Evolutionary conservation across 2,113 vertebrate species (phyloP), one percentile per base, ranked within the genome.

Genomic region (Lasiurus borealis): DNA sequence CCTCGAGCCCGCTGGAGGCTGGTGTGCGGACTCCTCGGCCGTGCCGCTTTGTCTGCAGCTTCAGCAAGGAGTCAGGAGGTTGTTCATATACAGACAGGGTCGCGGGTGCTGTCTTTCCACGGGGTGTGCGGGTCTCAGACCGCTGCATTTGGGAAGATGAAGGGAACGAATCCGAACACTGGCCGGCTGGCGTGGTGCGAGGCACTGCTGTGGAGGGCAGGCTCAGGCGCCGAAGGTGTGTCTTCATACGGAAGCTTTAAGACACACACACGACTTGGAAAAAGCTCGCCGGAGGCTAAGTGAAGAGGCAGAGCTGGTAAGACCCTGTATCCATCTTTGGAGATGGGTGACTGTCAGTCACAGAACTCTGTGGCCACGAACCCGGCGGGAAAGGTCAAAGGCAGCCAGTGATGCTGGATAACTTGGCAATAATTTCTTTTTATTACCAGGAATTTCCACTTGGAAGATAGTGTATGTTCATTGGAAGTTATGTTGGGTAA

Each of bases 71-170:
- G 15, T 16, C 59, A 85, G 71, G 83, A 16, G 44, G 14, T 10
- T 66, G 52, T 52, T 77, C 50, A 23, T 3, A 54, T 4, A 29
- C 15, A 44, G 10, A 57, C 71, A 62, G 36, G 15, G 25, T 0
- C 5, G 1, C 2, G 31, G 69, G 18, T 46, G 40, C 93, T 50
- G 59, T 92, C 71, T 88, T 44, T n/a, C 54, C 44, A 92, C 87
- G 57, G 13, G 4, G 50, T 52, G 50, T 64, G 72, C 50, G 72
- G n/a, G 73, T 83, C 48, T 88, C 21, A 90, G 69, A 16, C 62
- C 69, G 62, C 50, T 66, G 23, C 36, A 88, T 34, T 80, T 84
- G 46, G 64, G 66, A 94, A 81, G 88, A 95, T 85, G 72, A 89
- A 85, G 72, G 36, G 86, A 68, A 92, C 6, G 8, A 91, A 80